Evolutionary conservation across 2,113 vertebrate species (phyloP), one percentile per base, ranked within the genome.

Genomic region (Pelvicachromis taeniatus): DNA sequence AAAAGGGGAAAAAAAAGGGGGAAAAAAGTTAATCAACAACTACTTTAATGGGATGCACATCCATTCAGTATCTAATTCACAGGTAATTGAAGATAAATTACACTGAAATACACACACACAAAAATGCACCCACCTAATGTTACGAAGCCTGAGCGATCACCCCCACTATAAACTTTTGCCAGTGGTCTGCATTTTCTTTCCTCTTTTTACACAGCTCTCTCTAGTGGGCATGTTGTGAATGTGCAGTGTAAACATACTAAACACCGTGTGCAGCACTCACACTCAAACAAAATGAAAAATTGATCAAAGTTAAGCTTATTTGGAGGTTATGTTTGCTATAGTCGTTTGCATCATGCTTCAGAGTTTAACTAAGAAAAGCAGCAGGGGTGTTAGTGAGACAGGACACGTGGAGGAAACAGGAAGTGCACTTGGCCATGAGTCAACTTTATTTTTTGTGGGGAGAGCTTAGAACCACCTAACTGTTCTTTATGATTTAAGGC

Each of bases 211-310:
- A 93, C 89, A 93, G 90, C 90, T 81, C 92, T 70, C 91, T 95
- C 95, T 95, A 89, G 94, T 95, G 95, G 94, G 38, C 88, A 91
- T 84, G 17, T 48, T 77, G 21, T 91, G 86, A 33, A 91, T 89
- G 78, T 89, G 92, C 94, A 92, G 48, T 77, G 87, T 91, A 85
- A 89, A 87, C 58, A 75, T 75, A 40, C 78, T 54, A 81, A 80
- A 89, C 88, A 90, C 75, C 83, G 63, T 48, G 84, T 88, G 81
- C 85, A 86, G 65, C 84, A 78, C 77, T 77, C 77, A 58, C 89
- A 82, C 54, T 78, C 23, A 45, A 54, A 79, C 23, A 58, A 21
- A 81, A 14, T 3, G 19, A 65, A 38, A 16, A 10, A 54, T 63
- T 38, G 63, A 40, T 63, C 59, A 50, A 42, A 59, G 56, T 38